phyloP scores from a whole-genome alignment of 1,140 invertebrate species.

The Pantala flavescens region DNA sequence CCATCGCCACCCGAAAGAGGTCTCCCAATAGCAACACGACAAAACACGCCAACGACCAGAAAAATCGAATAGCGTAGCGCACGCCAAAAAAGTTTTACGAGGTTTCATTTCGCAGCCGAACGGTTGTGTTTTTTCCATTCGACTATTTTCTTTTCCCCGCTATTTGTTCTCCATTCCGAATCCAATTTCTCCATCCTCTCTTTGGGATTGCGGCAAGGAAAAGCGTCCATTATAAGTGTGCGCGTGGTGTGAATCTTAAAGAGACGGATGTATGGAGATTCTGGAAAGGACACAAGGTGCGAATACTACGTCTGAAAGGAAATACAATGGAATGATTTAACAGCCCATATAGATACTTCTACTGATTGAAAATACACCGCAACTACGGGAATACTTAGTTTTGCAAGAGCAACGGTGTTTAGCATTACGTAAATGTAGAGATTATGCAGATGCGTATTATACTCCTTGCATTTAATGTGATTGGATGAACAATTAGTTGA shows the following conservation, averaged over 20 bases:
- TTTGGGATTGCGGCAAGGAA: background rate
- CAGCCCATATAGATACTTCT: no score
- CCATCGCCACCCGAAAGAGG: no score
- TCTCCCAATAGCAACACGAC: no score
- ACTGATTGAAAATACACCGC: no score
- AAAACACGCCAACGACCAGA: background rate
- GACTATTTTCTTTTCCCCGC: background rate
- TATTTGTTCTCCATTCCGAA: conserved; percentile 9
- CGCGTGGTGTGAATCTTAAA: background rate
- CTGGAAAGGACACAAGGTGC: background rate
- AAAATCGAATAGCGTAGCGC: background rate
- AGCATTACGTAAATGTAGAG: no score
- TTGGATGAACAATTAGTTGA: no score
- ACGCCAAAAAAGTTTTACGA: conserved; percentile 6
- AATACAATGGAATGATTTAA: background rate
- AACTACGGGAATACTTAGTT: no score
- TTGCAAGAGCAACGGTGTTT: no score
- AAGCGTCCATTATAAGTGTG: background rate
- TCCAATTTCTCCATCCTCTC: background rate
- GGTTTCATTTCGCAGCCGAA: background rate
- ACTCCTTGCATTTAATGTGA: no score
- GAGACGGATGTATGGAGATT: background rate
- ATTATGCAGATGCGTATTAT: no score
- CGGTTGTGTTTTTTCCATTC: background rate
- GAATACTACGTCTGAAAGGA: background rate